Conservation (phyloP, 2,113 vertebrate species). For the Dolichallabes microphthalmus region DNA sequence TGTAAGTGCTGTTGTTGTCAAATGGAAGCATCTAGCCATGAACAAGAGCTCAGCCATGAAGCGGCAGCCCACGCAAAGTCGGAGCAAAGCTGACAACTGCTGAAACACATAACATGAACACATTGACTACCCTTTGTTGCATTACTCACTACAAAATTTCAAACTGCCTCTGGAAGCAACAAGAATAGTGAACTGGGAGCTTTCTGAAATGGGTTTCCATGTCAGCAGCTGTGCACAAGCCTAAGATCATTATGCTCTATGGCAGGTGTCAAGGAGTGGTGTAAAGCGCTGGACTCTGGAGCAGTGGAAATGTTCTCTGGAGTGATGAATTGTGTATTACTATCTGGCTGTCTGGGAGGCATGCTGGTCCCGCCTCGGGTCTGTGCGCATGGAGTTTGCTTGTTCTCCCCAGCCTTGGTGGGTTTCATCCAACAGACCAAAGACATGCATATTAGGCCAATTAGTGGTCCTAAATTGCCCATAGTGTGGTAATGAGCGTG, state of each 20-base stretch:
- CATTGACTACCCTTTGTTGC: not conserved
- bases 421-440: too few species aligned
- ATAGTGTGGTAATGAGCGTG: too few species aligned
- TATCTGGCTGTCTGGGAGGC: too few species aligned
- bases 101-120: not conserved
- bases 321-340: too few species aligned
- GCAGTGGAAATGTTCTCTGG: not conserved
- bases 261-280: not conserved
- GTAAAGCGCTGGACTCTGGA: not conserved
- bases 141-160: not conserved
- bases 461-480: too few species aligned
- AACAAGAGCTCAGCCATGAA: not conserved
- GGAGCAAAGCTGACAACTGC: not conserved
- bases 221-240: not conserved
- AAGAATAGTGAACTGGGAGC: not conserved
- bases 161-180: not conserved
- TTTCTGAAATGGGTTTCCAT: not conserved
- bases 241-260: not conserved
- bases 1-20: not conserved
- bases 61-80: not conserved
- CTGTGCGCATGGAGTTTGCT: too few species aligned
- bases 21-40: not conserved
- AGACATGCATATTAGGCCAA: too few species aligned
- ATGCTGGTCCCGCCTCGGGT: too few species aligned
- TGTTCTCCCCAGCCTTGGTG: too few species aligned